Evolutionary conservation across 1,140 invertebrate genomes (phyloP).

Genomic region (Globodera ellingtonae): DNA sequence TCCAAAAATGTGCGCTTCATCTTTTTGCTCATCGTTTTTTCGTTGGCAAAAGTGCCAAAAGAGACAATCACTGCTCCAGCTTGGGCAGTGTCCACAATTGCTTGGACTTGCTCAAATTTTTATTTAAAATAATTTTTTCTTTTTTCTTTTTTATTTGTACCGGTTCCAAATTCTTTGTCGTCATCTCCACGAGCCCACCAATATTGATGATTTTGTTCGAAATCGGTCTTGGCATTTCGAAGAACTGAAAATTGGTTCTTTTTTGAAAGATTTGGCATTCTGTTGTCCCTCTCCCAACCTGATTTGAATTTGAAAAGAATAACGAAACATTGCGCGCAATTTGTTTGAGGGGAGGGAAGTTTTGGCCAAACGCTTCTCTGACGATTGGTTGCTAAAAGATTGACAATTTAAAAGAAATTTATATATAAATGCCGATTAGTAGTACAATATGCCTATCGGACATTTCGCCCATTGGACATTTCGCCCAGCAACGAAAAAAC

Average conservation of each 20-base stretch:
- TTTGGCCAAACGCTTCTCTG: background rate
- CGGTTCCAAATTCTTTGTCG: background rate
- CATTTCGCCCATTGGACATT: too few species aligned
- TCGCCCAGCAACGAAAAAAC: too few species aligned
- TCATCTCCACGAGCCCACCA: constrained; percentile 18
- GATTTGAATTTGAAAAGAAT: constrained; percentile 18
- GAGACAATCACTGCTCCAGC: constrained; percentile 2
- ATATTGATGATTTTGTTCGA: constrained; percentile 25
- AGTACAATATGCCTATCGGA: too few species aligned
- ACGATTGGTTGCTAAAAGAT: constrained; percentile 13
- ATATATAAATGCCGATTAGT: too few species aligned
- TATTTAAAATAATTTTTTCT: too few species aligned
- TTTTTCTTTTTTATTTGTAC: background rate
- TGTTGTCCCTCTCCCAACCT: background rate
- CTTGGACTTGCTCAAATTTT: too few species aligned
- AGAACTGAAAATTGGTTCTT: background rate
- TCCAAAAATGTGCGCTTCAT: constrained; percentile 11
- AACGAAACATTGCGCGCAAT: constrained; percentile 13
- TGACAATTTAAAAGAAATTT: background rate
- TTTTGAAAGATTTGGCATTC: background rate
- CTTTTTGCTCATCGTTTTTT: background rate
- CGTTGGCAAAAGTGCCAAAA: constrained; percentile 13
- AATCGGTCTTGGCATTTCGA: constrained; percentile 21
- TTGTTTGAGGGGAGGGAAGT: constrained; percentile 11
- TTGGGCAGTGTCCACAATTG: too few species aligned